Conservation (phyloP, 2,888 invertebrate genomes). For the Rhagium mordax region DNA sequence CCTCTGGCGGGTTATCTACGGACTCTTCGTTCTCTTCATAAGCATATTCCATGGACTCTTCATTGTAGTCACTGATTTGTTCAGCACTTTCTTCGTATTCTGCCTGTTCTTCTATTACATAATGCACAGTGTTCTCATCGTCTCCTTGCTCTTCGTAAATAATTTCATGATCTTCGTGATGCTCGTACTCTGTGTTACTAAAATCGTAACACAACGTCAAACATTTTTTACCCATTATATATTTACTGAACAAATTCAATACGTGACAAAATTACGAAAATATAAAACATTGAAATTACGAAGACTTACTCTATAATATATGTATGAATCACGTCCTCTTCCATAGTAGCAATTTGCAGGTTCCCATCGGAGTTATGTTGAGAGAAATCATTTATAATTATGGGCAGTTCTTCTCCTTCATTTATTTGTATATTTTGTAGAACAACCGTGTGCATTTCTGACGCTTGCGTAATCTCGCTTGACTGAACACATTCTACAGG, state of each 20-base stretch:
- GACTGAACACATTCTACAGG: slow-evolving; percentile 18
- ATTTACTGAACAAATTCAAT: too few species aligned
- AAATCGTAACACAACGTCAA: slow-evolving; percentile 26
- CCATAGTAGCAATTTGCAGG: slow-evolving; percentile 54
- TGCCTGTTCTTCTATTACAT: slow-evolving; percentile 52
- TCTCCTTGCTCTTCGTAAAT: slow-evolving; percentile 47
- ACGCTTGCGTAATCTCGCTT: background rate
- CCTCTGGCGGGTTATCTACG: slow-evolving; percentile 26
- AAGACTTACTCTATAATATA: slow-evolving; percentile 57
- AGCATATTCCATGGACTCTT: slow-evolving; percentile 22
- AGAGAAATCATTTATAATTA: slow-evolving; percentile 55
- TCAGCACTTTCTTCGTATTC: slow-evolving; percentile 43
- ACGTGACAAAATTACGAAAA: too few species aligned
- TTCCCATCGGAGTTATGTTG: slow-evolving; percentile 59
- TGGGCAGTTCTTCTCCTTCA: slow-evolving; percentile 48
- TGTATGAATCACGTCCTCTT: slow-evolving; percentile 52
- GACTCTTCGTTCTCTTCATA: slow-evolving; percentile 21
- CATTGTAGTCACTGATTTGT: slow-evolving; percentile 35
- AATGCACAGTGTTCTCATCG: slow-evolving; percentile 50
- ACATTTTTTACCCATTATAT: too few species aligned
- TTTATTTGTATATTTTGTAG: slow-evolving; percentile 55
- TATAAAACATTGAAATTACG: background rate
- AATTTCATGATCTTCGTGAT: slow-evolving; percentile 46
- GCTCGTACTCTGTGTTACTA: slow-evolving; percentile 49
- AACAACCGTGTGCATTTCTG: slow-evolving; percentile 50